Percentiles rank a stretch among this genome's conserved stretches.
phyloP scores from a whole-genome alignment of 2,113 vertebrate species.

The Pithys albifrons region DNA sequence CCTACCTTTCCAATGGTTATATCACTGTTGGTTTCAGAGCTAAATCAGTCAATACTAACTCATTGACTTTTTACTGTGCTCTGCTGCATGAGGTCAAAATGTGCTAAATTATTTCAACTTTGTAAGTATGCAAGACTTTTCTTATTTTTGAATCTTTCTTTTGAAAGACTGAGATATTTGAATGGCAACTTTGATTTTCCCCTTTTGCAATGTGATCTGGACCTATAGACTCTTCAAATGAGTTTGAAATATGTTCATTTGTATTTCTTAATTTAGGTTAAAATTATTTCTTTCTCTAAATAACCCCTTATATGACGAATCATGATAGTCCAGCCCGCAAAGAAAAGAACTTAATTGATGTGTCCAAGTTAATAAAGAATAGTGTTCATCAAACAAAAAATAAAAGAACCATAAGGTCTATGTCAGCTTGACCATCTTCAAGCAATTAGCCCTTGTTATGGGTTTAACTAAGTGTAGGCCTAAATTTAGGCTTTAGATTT shows the following conservation, averaged over 20 bases:
- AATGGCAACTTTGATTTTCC: background rate
- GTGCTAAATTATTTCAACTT: background rate
- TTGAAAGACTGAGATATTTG: background rate
- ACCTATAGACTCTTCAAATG: background rate
- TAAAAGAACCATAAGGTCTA: background rate
- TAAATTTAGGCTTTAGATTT: too few species aligned
- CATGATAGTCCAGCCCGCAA: background rate
- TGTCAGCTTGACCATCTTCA: background rate
- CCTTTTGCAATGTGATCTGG: background rate
- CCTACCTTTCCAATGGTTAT: background rate
- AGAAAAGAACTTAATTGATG: background rate
- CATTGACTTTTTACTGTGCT: background rate
- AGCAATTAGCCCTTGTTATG: background rate
- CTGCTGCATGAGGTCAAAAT: background rate
- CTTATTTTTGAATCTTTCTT: background rate
- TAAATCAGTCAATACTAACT: background rate
- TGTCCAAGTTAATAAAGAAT: background rate
- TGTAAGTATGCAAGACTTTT: background rate
- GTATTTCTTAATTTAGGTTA: background rate
- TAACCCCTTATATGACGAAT: background rate
- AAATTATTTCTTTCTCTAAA: background rate
- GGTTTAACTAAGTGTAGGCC: too few species aligned
- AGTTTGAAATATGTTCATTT: background rate
- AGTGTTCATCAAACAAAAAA: background rate
- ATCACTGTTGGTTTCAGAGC: background rate